These are phyloP conservation scores for Semibalanus balanoides DNA, from an alignment of 1,140 invertebrate species.

Conservation along the genomic window DNA sequence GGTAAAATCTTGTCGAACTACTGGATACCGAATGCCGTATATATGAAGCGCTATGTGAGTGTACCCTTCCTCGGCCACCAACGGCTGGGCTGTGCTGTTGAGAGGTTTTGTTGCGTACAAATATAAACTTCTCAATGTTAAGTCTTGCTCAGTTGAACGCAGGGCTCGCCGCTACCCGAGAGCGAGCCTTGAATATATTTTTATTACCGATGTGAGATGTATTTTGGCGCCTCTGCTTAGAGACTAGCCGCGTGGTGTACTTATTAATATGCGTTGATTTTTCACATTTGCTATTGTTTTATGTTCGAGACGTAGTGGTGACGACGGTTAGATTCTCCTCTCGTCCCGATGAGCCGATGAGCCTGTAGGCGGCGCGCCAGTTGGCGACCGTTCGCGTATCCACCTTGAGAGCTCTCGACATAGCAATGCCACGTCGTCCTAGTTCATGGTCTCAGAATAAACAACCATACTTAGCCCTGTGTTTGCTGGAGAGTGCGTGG, in stretches of 20 bases:
- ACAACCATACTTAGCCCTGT: background rate
- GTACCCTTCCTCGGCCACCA: background rate
- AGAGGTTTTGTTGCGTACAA: background rate
- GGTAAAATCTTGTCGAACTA: no score
- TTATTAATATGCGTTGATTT: constrained; percentile 3
- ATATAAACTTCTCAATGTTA: background rate
- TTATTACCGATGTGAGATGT: background rate
- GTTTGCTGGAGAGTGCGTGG: no score
- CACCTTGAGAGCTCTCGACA: background rate
- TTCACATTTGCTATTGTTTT: constrained; percentile 1
- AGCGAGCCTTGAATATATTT: background rate
- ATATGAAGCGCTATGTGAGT: background rate
- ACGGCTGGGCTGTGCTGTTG: background rate
- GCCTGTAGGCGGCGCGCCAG: no score
- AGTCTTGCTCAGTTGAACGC: background rate
- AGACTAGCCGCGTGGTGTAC: background rate
- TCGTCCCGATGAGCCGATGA: background rate
- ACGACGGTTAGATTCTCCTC: background rate
- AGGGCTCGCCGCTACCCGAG: background rate
- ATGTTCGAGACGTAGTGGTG: background rate
- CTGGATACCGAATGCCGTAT: no score
- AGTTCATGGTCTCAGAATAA: background rate
- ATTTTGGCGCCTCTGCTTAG: background rate
- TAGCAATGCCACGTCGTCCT: background rate
- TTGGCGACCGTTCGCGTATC: background rate